Evolutionary conservation across 2,888 invertebrate species (phyloP).

Genomic region (Drosophila kuntzei): DNA sequence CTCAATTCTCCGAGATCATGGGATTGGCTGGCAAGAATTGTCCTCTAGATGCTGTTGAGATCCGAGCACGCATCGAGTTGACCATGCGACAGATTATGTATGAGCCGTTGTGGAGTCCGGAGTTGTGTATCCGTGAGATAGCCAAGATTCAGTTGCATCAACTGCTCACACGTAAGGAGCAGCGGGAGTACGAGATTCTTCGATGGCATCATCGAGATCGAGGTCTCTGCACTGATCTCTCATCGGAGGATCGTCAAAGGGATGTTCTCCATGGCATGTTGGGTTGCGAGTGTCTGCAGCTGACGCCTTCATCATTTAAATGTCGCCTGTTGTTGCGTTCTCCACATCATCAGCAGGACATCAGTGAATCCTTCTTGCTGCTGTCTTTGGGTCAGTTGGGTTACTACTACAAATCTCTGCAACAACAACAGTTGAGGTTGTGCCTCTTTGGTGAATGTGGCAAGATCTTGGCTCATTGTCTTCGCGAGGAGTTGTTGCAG

Average conservation of each 20-base stretch:
- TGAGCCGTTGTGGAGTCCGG: not conserved
- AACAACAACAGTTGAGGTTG: constrained; percentile 16
- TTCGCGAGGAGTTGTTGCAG: constrained; percentile 26
- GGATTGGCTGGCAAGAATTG: constrained; percentile 1
- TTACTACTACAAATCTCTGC: constrained; percentile 40
- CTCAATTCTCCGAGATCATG: constrained; percentile 51
- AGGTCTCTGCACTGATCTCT: not conserved
- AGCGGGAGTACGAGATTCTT: constrained; percentile 24
- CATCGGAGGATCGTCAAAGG: not conserved
- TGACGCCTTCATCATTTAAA: constrained; percentile 29
- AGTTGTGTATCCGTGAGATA: constrained; percentile 7
- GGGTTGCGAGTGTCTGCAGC: constrained; percentile 49
- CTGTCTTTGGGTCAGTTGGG: constrained; percentile 55
- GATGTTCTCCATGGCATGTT: constrained; percentile 49
- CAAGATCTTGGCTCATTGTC: constrained; percentile 9
- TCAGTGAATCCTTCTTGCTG: constrained; percentile 55
- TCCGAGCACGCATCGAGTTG: constrained; percentile 5
- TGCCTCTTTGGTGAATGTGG: constrained; percentile 29
- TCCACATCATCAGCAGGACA: constrained; percentile 50
- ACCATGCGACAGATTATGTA: not conserved
- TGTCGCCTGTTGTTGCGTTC: constrained; percentile 43
- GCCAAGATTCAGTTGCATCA: constrained; percentile 22
- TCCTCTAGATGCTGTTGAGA: not conserved
- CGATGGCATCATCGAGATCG: constrained; percentile 24
- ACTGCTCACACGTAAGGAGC: constrained; percentile 34